Conservation (phyloP, 2,797 vertebrate species). For the Iguana delicatissima region DNA sequence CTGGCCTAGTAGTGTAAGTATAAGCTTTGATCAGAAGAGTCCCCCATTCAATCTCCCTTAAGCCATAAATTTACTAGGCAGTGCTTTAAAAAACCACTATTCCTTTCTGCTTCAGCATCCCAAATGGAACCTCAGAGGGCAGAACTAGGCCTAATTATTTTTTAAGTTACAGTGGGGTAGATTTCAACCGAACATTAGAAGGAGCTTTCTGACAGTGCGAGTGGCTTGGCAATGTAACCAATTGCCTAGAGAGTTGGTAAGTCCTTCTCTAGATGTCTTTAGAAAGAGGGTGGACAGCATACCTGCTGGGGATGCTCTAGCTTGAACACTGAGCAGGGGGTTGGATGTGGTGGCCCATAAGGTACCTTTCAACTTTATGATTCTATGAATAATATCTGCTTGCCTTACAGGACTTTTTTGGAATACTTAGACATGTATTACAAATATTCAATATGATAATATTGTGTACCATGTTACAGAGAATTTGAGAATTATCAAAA, state of each 20-base stretch:
- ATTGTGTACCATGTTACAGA: neutral
- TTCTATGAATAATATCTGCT: neutral
- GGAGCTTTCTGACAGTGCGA: too few relatives aligned
- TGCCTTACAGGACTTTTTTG: neutral
- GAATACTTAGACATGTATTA: neutral
- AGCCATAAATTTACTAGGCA: neutral
- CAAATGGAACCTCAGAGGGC: neutral
- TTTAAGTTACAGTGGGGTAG: too few relatives aligned
- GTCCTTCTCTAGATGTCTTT: too few relatives aligned
- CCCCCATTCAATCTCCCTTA: neutral
- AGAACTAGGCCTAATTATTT: too few relatives aligned
- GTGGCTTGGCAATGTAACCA: too few relatives aligned
- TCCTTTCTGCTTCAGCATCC: neutral
- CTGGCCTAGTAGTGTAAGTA: neutral
- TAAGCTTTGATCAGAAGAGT: neutral
- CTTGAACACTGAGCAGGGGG: too few relatives aligned
- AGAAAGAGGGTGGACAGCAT: too few relatives aligned
- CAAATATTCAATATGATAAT: neutral
- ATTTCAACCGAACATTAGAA: too few relatives aligned
- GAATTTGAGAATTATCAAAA: conserved; percentile 1
- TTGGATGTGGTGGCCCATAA: too few relatives aligned
- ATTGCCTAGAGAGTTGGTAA: too few relatives aligned
- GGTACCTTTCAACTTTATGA: neutral
- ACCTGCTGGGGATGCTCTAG: too few relatives aligned
- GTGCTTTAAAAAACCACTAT: neutral